phyloP scores from a whole-genome alignment of 2,113 vertebrate genomes.

The Puffinus mauretanicus region DNA sequence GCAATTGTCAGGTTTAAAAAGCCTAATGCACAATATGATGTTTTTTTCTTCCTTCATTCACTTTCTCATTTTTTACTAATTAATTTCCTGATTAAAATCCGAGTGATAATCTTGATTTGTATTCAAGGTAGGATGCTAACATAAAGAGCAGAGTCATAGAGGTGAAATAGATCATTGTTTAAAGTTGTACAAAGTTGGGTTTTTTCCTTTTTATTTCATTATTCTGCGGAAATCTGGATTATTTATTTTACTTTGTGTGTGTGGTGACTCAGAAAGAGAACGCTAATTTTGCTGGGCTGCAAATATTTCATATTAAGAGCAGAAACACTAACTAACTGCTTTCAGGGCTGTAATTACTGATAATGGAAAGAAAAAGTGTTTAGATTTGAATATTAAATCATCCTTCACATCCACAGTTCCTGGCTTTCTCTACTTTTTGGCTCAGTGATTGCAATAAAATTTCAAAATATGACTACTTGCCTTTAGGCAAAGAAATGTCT shows the following conservation, averaged over 20 bases:
- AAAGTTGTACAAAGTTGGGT: not conserved
- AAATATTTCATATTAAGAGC: not conserved
- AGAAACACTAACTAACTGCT: not conserved
- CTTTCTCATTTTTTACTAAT: slow-evolving; percentile 19
- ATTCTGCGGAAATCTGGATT: not conserved
- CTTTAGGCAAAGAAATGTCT: not conserved
- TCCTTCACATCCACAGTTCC: not conserved
- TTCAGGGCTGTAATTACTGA: not conserved
- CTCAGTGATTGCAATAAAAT: not conserved
- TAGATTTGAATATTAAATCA: not conserved
- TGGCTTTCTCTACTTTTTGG: not conserved
- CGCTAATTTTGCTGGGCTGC: not conserved
- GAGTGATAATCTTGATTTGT: not conserved
- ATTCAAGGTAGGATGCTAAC: not conserved
- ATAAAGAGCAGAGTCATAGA: not conserved
- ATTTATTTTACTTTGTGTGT: not conserved
- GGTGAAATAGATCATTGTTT: not conserved
- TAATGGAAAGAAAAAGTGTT: not conserved
- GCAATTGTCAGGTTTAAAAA: slow-evolving; percentile 11
- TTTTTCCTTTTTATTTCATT: not conserved
- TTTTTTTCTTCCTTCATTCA: not conserved
- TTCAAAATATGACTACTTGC: not conserved
- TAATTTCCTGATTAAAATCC: slow-evolving; percentile 17
- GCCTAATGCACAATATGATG: not conserved
- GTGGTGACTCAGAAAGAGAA: not conserved